phyloP scores from a whole-genome alignment of 1,140 invertebrate genomes.

The Sycophila sp. region DNA sequence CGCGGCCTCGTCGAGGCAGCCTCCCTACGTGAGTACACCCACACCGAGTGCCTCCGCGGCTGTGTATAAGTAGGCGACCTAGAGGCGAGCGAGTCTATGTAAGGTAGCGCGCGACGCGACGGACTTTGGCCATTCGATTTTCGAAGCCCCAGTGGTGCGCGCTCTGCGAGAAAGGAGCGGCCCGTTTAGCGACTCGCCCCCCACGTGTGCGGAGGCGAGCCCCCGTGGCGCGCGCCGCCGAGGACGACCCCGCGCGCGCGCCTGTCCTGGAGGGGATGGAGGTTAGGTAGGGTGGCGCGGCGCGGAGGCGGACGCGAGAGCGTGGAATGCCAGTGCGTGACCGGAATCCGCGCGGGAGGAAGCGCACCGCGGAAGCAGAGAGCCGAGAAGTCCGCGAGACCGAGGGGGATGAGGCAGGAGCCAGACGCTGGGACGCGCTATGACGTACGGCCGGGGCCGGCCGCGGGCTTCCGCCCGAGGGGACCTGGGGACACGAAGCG shows the following conservation, averaged over 20 bases:
- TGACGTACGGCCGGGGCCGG: neutral
- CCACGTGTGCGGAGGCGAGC: neutral
- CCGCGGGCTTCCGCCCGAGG: too few relatives aligned
- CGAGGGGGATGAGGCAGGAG: too few relatives aligned
- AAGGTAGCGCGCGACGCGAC: too few relatives aligned
- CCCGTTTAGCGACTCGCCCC: neutral
- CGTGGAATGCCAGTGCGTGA: slow-evolving; percentile 29
- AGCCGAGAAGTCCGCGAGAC: too few relatives aligned
- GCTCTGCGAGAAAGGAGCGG: too few relatives aligned
- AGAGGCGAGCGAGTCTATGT: too few relatives aligned
- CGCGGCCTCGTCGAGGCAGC: neutral
- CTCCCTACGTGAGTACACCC: neutral
- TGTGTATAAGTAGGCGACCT: too few relatives aligned
- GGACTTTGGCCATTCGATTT: slow-evolving; percentile 24
- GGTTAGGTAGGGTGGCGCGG: neutral
- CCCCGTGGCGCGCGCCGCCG: neutral
- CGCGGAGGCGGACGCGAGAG: neutral
- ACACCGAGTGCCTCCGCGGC: too few relatives aligned
- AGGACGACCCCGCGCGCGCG: neutral
- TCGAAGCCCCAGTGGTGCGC: slow-evolving; percentile 16
- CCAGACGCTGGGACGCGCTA: too few relatives aligned
- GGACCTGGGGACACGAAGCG: too few relatives aligned
- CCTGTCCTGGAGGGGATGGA: neutral
- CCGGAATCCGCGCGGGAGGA: slow-evolving; percentile 17
- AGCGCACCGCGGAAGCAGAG: too few relatives aligned